These are phyloP conservation scores for Cataglyphis albicans DNA, from an alignment of 2,888 invertebrate species.

Conservation along the genomic window DNA sequence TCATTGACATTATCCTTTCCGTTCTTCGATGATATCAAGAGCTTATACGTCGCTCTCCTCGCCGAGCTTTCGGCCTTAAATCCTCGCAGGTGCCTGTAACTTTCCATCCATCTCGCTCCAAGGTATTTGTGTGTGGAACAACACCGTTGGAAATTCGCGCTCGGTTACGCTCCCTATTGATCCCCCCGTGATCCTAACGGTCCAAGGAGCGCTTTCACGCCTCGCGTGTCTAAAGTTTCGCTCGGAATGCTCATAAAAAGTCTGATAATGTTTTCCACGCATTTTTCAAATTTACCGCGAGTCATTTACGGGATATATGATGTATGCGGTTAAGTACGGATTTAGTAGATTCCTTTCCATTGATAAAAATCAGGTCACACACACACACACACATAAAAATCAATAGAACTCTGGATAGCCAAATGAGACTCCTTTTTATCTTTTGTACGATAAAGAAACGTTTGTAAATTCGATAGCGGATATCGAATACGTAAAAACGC, in stretches of 20 bases:
- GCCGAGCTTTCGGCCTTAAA: not conserved
- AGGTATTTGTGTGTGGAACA: constrained; percentile 37
- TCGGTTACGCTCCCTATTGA: constrained; percentile 31
- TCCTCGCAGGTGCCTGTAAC: constrained; percentile 36
- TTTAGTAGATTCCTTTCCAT: constrained; percentile 12
- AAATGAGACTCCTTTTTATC: not conserved
- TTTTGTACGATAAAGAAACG: not conserved
- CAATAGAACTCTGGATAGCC: not conserved
- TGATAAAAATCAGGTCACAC: constrained; percentile 1
- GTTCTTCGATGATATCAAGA: not conserved
- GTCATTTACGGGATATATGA: not conserved
- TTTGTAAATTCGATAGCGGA: not conserved
- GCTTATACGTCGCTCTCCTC: constrained; percentile 17
- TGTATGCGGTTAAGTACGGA: not conserved
- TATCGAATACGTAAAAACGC: not conserved
- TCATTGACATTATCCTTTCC: constrained; percentile 11
- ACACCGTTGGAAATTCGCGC: constrained; percentile 13
- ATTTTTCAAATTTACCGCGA: not conserved
- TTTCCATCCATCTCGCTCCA: constrained; percentile 15
- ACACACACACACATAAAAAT: too few relatives aligned
- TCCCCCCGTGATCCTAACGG: constrained; percentile 19
- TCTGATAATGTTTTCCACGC: not conserved
- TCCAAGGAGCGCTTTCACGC: not conserved
- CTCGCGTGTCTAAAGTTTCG: constrained; percentile 15
- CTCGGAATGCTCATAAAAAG: constrained; percentile 27